Base-by-base conservation (phyloP, 2,888 invertebrate species). In the Morpho deidamia region DNA sequence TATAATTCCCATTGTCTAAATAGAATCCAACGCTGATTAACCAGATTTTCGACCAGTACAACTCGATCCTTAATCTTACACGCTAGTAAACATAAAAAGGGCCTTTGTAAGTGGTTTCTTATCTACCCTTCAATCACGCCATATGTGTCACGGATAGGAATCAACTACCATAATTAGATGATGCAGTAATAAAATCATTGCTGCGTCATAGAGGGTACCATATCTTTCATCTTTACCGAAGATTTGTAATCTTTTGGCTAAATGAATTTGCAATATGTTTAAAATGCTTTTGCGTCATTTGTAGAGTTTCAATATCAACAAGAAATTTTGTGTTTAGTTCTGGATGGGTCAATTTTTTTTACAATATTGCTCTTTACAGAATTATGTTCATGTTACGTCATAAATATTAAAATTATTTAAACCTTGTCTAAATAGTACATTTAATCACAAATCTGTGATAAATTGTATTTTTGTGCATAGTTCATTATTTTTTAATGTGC, bases 111-210 rank as follows among this genome's bases (percentile, higher is more conserved):
- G 44, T 62, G 63, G 70, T 32, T 14, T 0, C n/a, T 58, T 76
- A 81, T 83, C 83, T 74, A 57, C 70, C 67, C 74, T 61, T 51
- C 56, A 52, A 56, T 61, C 67, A 63, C 67, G 76, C 76, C 85
- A 84, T 82, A 75, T 84, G 83, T 71, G 71, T 68, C 59, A 58
- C 52, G 58, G 81, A 85, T 85, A 81, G 56, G 34, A n/a, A 85
- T 84, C 85, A 72, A 71, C 71, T 68, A 62, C 64, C 62, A 78
- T 85, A 85, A 86, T 86, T 84, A 85, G 84, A 85, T 85, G 82
- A 80, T 70, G 70, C 71, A 74, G 79, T 83, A 83, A 84, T 83
- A 83, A 83, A 83, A 83, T 83, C 76, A 80, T 83, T 78, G 78
- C 64, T 63, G 62, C 66, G 75, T 67, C 68, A 72, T 66, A 71